Evolutionary conservation across 1,140 invertebrate genomes (phyloP), one percentile per base, ranked within the genome.

Genomic region (Anoplophora glabripennis): DNA sequence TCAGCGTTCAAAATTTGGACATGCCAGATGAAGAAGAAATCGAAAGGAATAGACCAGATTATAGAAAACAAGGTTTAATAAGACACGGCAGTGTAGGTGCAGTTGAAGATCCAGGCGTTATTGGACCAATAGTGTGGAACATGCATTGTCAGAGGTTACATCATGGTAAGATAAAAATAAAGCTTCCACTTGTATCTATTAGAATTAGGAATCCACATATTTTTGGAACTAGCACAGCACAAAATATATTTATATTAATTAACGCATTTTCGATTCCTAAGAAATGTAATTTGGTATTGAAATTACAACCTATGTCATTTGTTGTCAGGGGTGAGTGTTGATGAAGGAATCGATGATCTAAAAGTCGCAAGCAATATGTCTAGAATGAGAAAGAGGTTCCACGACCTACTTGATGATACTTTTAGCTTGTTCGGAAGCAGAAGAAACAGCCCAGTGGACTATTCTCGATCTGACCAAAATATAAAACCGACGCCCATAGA

Each of bases 121-220:
- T 92, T 18, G 89, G 89, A 0, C 90, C 90, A 0, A 76, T 90
- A 41, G 89, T 91, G 3, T 92, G 89, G 89, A 85, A 90, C 72
- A 71, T 88, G 44, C 87, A 88, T 68, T 80, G 80, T 61, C 76
- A 83, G 66, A 71, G 75, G 68, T 67, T 78, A 64, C 66, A 71
- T 48, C 69, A 69, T 63, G 72, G 69, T 68, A 64, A 53, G 17
- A 11, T 36, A 11, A 18, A 21, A 28, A 28, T 46, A 10, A 36
- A n/a, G n/a, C n/a, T n/a, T n/a, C n/a, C n/a, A n/a, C n/a, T n/a
- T n/a, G n/a, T n/a, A n/a, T n/a, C n/a, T n/a, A n/a, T n/a, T n/a
- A n/a, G n/a, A n/a, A n/a, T n/a, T n/a, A n/a, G n/a, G n/a, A n/a
- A n/a, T n/a, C n/a, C n/a, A n/a, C n/a, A n/a, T n/a, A n/a, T n/a